These are phyloP conservation scores for Hystrix cristata DNA, from an alignment of 2,113 vertebrate genomes.

Conservation along the genomic window DNA sequence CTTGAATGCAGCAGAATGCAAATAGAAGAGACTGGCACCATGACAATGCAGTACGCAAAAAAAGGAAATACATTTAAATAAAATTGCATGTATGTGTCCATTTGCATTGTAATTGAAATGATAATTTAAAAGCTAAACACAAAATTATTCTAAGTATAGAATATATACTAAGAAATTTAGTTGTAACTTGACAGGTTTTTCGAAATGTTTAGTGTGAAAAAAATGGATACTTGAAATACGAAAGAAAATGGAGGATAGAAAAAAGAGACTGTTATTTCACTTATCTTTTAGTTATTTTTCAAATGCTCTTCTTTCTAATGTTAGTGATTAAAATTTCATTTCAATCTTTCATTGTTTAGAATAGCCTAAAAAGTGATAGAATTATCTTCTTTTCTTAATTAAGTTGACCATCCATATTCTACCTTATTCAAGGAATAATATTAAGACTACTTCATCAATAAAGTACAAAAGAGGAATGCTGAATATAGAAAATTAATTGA, in stretches of 20 bases:
- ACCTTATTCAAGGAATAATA: neutral
- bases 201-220: constrained; percentile 9
- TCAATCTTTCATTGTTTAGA: neutral
- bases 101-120: constrained; percentile 76
- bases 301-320: constrained; percentile 35
- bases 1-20: constrained; percentile 7
- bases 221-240: neutral
- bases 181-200: constrained; percentile 23
- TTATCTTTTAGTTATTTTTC: neutral
- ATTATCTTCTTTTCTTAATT: constrained; percentile 37
- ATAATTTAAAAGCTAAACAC: constrained; percentile 74
- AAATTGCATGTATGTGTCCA: constrained; percentile 55
- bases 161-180: constrained; percentile 51
- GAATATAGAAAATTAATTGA: constrained; percentile 38
- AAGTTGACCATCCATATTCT: neutral
- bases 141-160: constrained; percentile 45
- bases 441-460: constrained; percentile 11
- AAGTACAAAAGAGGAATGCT: constrained; percentile 63
- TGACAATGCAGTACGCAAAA: constrained; percentile 48
- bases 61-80: constrained; percentile 41
- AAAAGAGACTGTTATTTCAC: neutral
- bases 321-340: constrained; percentile 44
- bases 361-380: constrained; percentile 47
- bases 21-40: constrained; percentile 20
- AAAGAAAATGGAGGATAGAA: constrained; percentile 30